Evolutionary conservation across 2,888 invertebrate genomes (phyloP), one percentile per base, ranked within the genome.

Genomic region (Cheilosia variabilis): DNA sequence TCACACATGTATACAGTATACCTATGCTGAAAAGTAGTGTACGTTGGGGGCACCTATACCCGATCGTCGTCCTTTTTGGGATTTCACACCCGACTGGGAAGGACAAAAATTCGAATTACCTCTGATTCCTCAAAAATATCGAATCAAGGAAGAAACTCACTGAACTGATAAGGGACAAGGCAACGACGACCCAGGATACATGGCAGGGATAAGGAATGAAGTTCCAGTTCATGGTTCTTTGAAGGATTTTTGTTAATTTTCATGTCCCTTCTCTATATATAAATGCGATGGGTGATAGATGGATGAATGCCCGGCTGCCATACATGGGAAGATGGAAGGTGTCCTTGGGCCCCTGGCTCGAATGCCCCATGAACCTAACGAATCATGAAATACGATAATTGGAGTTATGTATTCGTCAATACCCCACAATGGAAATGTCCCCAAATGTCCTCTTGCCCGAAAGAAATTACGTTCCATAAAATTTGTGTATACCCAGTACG

Each of bases 321-420:
- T 60, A 22, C 4, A 6, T 27, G 24, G 15, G 62, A 43, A 22
- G 47, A n/a, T 15, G 50, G 52, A 58, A 71, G 69, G 69, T 80
- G 75, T 79, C 83, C 79, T 53, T 80, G 37, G 50, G 53, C 50
- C 37, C 50, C 37, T 55, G 60, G 81, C 72, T 75, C 86, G 62
- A 68, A 72, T 80, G 88, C 87, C 76, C 83, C 83, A 87, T 87
- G 88, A 88, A 88, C 82, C 87, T 88, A 88, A 88, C 88, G 88
- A 88, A 88, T 88, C 88, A 88, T 88, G 88, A 88, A 88, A 88
- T 88, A 87, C 88, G 88, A 88, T 88, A 88, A 88, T 88, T 88
- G 88, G 87, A 87, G 81, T 86, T 86, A 81, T 86, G 79, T 87
- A 87, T 81, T 81, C 81, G 86, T 86, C 86, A 86, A 86, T 86